phyloP scores from a whole-genome alignment of 2,113 vertebrate species.

The Lycocorax pyrrhopterus region DNA sequence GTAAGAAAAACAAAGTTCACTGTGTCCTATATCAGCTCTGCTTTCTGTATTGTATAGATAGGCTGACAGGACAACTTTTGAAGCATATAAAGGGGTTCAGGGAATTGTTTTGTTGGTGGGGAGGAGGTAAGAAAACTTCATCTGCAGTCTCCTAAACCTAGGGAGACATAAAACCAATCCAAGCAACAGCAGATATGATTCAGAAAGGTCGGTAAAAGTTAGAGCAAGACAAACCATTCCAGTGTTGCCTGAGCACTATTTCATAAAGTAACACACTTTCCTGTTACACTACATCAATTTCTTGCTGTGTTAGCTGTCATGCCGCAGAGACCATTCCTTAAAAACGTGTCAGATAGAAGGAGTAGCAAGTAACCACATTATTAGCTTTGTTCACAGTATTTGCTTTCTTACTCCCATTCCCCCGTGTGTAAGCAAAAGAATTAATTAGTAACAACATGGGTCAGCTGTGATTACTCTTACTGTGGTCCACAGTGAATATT shows the following conservation, averaged over 20 bases:
- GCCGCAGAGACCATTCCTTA: neutral
- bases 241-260: neutral
- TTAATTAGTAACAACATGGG: conserved; percentile 46
- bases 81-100: neutral
- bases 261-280: neutral
- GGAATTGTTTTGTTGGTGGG: neutral
- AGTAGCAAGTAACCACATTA: neutral
- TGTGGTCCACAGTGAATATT: conserved; percentile 1
- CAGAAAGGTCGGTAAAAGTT: neutral
- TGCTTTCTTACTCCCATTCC: neutral
- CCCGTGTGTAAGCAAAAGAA: neutral
- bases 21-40: neutral
- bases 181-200: neutral
- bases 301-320: neutral
- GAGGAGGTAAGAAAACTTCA: neutral
- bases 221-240: neutral
- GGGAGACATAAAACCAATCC: neutral
- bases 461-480: conserved; percentile 24
- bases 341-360: neutral
- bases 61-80: neutral
- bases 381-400: conserved; percentile 13
- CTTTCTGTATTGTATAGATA: neutral
- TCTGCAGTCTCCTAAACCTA: neutral
- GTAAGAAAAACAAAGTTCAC: neutral
- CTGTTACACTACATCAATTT: neutral